Conservation (phyloP, 1,140 invertebrate species). For the Aphaenogaster rudis region DNA sequence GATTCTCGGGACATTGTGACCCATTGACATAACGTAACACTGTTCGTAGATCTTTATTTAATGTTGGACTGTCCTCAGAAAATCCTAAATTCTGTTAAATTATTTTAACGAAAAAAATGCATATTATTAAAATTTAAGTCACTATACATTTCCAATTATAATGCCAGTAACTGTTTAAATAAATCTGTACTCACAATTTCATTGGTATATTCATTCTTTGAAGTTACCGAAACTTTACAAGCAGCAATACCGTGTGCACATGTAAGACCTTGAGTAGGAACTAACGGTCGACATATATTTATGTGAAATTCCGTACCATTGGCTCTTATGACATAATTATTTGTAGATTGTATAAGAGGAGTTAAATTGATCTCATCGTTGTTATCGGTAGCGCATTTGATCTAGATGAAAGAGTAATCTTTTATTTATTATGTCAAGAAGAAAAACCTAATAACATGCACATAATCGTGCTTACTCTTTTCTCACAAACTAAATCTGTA, state of each 20-base stretch:
- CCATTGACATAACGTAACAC: slow-evolving; percentile 84
- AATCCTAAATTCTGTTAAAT: slow-evolving; percentile 86
- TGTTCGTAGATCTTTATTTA: slow-evolving; percentile 77
- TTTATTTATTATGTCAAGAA: neutral
- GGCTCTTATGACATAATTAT: slow-evolving; percentile 86
- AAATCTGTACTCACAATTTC: slow-evolving; percentile 84
- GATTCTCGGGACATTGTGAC: slow-evolving; percentile 84
- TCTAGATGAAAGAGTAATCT: slow-evolving; percentile 65
- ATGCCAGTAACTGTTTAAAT: slow-evolving; percentile 14
- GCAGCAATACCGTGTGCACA: slow-evolving; percentile 86
- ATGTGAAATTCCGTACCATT: slow-evolving; percentile 82
- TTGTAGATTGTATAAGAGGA: slow-evolving; percentile 82
- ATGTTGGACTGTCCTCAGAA: slow-evolving; percentile 78
- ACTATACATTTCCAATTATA: neutral
- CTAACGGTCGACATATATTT: slow-evolving; percentile 87
- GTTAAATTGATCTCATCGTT: slow-evolving; percentile 83
- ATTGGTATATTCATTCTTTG: slow-evolving; percentile 79
- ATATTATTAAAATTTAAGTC: neutral
- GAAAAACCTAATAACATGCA: slow-evolving; percentile 14
- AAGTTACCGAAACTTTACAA: slow-evolving; percentile 83
- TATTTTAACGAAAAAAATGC: neutral
- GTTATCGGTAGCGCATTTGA: slow-evolving; percentile 76
- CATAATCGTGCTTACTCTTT: slow-evolving; percentile 79
- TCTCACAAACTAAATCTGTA: slow-evolving; percentile 84
- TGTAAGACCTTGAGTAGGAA: slow-evolving; percentile 84